Conservation (phyloP, 2,888 invertebrate genomes). For the Ophion costatus region DNA sequence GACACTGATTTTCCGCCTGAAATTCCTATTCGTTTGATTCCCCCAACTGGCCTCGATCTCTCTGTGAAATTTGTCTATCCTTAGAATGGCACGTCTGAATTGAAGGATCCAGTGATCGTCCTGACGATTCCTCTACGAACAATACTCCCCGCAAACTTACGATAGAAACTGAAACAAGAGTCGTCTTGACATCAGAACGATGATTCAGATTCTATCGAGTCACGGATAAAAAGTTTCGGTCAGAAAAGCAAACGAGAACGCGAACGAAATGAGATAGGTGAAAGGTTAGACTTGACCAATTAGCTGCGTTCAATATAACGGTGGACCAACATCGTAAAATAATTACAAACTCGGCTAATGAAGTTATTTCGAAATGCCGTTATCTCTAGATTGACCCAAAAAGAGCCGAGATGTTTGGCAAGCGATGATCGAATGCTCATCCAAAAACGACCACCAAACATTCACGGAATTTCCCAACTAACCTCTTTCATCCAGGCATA, state of each 20-base stretch:
- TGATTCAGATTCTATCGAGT: neutral
- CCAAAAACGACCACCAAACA: neutral
- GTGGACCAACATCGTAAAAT: neutral
- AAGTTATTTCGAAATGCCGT: neutral
- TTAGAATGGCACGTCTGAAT: slow-evolving; percentile 65
- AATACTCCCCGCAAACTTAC: neutral
- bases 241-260: neutral
- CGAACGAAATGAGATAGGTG: neutral
- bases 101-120: slow-evolving; percentile 32
- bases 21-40: neutral
- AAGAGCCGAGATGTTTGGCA: neutral
- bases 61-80: slow-evolving; percentile 24
- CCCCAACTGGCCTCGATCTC: slow-evolving; percentile 57
- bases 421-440: neutral
- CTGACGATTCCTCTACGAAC: neutral
- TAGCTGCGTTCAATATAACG: neutral
- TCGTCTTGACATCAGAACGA: neutral
- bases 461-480: neutral
- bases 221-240: neutral
- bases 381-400: neutral
- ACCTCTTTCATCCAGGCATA: neutral
- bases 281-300: neutral
- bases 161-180: neutral
- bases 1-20: slow-evolving; percentile 34
- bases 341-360: neutral